Conservation (phyloP, 2,797 vertebrate species). For the Harpagifer antarcticus region DNA sequence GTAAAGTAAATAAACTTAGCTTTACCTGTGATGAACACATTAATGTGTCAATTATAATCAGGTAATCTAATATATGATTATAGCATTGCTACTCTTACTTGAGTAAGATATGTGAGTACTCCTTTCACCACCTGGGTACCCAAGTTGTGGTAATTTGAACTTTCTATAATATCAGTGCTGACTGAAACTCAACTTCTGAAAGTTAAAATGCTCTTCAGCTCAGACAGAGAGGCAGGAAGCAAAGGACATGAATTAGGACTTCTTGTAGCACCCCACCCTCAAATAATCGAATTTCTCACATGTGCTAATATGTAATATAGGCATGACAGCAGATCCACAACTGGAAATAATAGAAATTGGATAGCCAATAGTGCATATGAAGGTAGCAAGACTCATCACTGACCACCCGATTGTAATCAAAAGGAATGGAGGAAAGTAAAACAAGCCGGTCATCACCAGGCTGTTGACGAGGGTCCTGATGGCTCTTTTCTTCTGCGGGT, state of each 20-base stretch:
- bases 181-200: background rate
- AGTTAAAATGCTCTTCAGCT: background rate
- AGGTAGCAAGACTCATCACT: rapidly evolving
- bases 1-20: no score
- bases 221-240: background rate
- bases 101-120: no score
- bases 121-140: no score
- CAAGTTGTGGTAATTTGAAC: background rate
- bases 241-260: background rate
- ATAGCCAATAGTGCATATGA: background rate
- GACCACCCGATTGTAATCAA: background rate
- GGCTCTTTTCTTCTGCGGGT: slow-evolving; percentile 79
- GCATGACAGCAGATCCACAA: slow-evolving; percentile 59
- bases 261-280: background rate
- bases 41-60: no score
- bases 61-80: no score
- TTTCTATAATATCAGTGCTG: background rate
- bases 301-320: slow-evolving; percentile 58
- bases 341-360: background rate
- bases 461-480: slow-evolving; percentile 71
- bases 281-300: slow-evolving; percentile 33
- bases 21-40: no score
- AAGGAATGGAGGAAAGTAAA: slow-evolving; percentile 72
- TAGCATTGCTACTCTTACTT: no score
- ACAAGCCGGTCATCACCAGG: slow-evolving; percentile 54